These are phyloP conservation scores for Chaetops frenatus DNA, from an alignment of 2,113 vertebrate species.

Conservation along the genomic window DNA sequence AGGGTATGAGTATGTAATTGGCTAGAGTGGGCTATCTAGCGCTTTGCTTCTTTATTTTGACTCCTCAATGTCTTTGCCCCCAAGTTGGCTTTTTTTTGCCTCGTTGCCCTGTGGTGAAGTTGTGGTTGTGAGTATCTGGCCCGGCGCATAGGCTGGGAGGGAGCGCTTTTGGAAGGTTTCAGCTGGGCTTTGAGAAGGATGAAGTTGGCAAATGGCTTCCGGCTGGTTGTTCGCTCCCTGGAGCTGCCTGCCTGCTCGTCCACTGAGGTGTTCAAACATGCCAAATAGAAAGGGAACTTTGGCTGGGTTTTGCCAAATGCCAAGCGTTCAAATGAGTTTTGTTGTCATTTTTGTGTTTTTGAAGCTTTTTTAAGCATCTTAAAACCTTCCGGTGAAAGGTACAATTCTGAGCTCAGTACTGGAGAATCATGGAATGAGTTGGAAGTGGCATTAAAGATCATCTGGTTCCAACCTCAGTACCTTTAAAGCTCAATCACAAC, in stretches of 20 bases:
- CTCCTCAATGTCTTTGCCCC: slow-evolving; percentile 51
- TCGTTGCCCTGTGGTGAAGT: background rate
- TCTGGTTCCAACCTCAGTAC: background rate
- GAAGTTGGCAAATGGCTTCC: background rate
- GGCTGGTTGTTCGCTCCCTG: background rate
- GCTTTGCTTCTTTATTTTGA: slow-evolving; percentile 74
- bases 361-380: background rate
- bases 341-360: background rate
- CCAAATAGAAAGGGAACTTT: slow-evolving; percentile 46
- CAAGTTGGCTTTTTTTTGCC: background rate
- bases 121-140: background rate
- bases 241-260: slow-evolving; percentile 33
- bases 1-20: slow-evolving; percentile 92
- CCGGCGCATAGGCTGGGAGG: background rate
- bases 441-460: background rate
- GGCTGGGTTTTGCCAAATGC: background rate
- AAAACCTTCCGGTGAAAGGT: background rate
- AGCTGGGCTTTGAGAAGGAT: background rate
- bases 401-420: background rate
- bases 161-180: background rate
- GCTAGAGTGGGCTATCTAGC: slow-evolving; percentile 82
- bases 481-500: background rate
- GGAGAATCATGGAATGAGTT: background rate
- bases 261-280: background rate
- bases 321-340: background rate